Base-by-base conservation (phyloP, 2,888 invertebrate genomes). In the Tachina grossa region DNA sequence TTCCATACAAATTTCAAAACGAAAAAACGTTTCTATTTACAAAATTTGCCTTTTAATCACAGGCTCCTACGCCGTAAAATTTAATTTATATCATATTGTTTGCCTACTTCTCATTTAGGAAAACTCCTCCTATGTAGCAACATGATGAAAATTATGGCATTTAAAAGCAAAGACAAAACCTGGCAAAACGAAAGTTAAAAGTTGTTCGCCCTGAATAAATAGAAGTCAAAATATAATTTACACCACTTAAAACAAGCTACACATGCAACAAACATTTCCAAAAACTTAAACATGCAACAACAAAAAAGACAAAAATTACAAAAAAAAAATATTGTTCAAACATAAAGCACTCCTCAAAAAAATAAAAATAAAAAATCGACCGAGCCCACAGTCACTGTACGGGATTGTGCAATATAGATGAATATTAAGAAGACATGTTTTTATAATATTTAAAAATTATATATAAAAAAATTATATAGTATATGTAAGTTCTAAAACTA, bases 211-310 rank as follows among this genome's bases (percentile, higher is more conserved):
- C 31, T 31, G 0, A 47, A 47, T 14, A 47, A 51, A 51, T 39
- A 39, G 51, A 41, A 69, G 41, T 53, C 11, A 8, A 43, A 49
- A 49, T 47, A 57, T 13, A 76, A 66, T 57, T 76, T 76, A 66
- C 47, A 66, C 13, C 66, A 77, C 66, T 77, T 77, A 57, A 75
- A 76, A 65, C n/a, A 65, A 13, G 59, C 51, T 16, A 41, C 13
- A 31, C 77, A 68, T 59, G 68, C 68, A 68, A 78, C 77, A 43
- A 66, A 51, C 2, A 22, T 51, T 59, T 57, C n/a, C 22, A 49
- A 57, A 57, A 57, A 57, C 16, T 57, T 49, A n/a, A 78, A 68
- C 68, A 78, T 78, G 77, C 77, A 78, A 78, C 59, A 66, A n/a
- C n/a, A n/a, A n/a, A 19, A 63, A 0, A 9, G 6, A 14, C 14